Conservation (phyloP, 2,113 vertebrate species). For the Indicator maculatus region DNA sequence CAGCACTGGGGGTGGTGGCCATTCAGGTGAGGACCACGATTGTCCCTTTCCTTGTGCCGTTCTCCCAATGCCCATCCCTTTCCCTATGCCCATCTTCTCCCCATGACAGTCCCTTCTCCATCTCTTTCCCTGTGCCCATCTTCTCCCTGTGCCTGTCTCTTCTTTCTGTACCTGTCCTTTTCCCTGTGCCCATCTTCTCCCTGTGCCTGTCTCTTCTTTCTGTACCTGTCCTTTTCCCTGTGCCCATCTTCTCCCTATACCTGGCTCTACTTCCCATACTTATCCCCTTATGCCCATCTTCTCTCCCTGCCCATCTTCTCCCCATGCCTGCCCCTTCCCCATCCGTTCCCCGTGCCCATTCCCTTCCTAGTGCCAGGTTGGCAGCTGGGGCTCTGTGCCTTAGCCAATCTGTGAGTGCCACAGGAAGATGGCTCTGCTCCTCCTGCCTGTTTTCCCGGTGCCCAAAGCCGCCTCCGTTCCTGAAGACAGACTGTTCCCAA, state of each 20-base stretch:
- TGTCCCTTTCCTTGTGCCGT: no score
- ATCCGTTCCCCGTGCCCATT: background rate
- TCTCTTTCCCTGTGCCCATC: no score
- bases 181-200: no score
- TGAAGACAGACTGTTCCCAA: conserved; percentile 46
- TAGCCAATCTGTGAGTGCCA: background rate
- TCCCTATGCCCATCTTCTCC: no score
- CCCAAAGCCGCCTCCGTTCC: conserved; percentile 15
- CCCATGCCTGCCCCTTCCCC: background rate
- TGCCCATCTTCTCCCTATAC: background rate
- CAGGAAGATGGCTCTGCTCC: conserved; percentile 34
- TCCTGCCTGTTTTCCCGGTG: background rate
- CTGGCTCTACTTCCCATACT: background rate
- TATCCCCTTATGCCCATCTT: no score
- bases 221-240: no score
- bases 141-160: no score
- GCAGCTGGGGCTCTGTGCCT: background rate
- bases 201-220: background rate
- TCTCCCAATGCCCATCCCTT: no score
- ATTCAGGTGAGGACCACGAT: no score
- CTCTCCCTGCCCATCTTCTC: background rate
- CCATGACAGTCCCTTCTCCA: no score
- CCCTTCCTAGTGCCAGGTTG: background rate
- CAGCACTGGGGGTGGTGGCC: background rate
- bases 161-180: no score